Percentiles rank a stretch among this genome's conserved stretches.
Evolutionary conservation across 2,797 vertebrate species (phyloP).

Genomic region (Ctenosaura bakeri): DNA sequence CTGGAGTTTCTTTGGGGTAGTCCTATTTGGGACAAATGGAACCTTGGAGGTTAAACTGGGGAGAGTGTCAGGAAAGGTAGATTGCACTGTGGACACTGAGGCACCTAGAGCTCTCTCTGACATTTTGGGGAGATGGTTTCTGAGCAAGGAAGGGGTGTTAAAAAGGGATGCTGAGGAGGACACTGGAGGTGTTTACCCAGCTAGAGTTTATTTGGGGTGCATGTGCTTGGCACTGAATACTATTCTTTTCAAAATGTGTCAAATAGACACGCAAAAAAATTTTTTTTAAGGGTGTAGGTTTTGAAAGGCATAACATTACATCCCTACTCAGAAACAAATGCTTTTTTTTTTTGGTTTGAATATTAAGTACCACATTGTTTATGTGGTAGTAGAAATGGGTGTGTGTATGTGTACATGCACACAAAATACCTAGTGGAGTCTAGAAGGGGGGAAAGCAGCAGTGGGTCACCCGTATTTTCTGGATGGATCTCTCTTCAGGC

Average conservation of each 20-base stretch:
- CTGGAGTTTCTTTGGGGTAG: not conserved
- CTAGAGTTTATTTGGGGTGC: conserved; percentile 10
- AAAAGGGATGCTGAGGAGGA: not conserved
- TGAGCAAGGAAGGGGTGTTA: not conserved
- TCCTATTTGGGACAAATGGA: not conserved
- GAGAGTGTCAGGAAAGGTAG: not conserved
- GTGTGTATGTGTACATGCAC: not conserved
- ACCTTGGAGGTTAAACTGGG: not conserved
- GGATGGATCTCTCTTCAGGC: not conserved
- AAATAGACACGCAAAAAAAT: not conserved
- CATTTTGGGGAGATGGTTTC: not conserved
- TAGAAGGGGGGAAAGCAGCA: not conserved
- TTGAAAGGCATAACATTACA: not conserved
- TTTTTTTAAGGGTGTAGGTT: not conserved
- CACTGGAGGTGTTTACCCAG: not conserved
- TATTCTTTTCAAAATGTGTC: not conserved
- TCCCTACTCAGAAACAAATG: not conserved
- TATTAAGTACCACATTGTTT: not conserved
- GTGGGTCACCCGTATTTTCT: conserved; percentile 3
- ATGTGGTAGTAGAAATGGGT: not conserved
- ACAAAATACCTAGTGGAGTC: not conserved
- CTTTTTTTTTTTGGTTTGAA: not conserved
- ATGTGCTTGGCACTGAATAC: not conserved
- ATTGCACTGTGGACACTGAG: not conserved
- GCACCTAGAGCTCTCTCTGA: not conserved